These are phyloP conservation scores for Ellobius talpinus DNA, from an alignment of 2,113 vertebrate species.

Conservation along the genomic window DNA sequence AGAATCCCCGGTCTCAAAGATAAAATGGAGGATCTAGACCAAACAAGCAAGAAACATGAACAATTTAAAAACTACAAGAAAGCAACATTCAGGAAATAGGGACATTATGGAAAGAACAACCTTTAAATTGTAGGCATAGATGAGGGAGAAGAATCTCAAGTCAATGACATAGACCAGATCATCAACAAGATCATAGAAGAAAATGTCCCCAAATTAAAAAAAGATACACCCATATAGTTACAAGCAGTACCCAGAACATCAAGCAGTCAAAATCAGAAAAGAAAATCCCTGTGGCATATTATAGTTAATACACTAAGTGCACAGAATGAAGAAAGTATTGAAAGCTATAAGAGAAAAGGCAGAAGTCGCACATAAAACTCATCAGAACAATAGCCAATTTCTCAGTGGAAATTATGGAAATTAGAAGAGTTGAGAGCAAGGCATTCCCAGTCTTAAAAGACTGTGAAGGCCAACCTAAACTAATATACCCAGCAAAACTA, in stretches of 20 bases:
- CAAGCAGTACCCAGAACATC: neutral
- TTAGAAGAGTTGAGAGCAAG: too few species aligned
- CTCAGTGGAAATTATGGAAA: too few species aligned
- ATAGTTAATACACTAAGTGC: neutral
- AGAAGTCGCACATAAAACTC: neutral
- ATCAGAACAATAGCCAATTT: too few species aligned
- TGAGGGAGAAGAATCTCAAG: neutral
- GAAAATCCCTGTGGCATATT: neutral
- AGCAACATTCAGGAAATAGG: neutral
- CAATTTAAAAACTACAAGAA: neutral
- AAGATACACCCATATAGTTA: neutral
- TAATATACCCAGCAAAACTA: neutral
- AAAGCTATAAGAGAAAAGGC: neutral
- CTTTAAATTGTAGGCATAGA: neutral
- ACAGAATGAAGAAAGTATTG: neutral
- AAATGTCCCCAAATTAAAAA: neutral
- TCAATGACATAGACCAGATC: neutral
- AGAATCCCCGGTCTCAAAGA: neutral
- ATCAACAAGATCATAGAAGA: neutral
- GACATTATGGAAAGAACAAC: neutral
- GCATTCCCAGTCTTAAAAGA: neutral
- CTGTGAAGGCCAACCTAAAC: neutral
- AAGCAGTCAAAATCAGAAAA: neutral
- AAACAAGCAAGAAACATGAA: neutral
- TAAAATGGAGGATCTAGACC: neutral